Percentiles rank a stretch among this genome's conserved stretches.
These are phyloP conservation scores for Stigmatopora argus DNA, from an alignment of 2,113 vertebrate genomes.

Conservation along the genomic window DNA sequence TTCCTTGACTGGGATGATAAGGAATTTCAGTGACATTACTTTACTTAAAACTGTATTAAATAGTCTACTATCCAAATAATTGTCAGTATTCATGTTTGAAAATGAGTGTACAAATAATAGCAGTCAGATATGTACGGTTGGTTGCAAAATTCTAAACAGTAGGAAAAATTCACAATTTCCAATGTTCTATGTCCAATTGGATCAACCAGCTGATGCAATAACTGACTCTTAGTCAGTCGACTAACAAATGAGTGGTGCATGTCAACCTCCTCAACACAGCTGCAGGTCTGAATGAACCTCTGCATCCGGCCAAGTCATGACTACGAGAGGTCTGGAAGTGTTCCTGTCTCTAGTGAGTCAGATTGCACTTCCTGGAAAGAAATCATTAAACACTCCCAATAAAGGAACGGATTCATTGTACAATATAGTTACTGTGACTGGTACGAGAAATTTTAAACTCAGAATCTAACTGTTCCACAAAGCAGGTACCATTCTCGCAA, in stretches of 20 bases:
- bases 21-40: not conserved
- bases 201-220: conserved; percentile 45
- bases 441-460: conserved; percentile 2
- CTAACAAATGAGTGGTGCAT: conserved; percentile 35
- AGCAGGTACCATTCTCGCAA: no score
- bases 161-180: conserved; percentile 35
- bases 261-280: conserved; percentile 24
- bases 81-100: conserved; percentile 17
- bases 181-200: conserved; percentile 51
- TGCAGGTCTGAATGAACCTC: conserved; percentile 30
- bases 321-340: conserved; percentile 25
- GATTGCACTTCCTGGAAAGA: conserved; percentile 47
- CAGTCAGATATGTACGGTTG: conserved; percentile 32
- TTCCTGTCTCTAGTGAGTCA: conserved; percentile 42
- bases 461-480: not conserved
- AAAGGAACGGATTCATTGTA: not conserved
- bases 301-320: conserved; percentile 12
- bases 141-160: conserved; percentile 21
- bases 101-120: conserved; percentile 23
- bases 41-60: not conserved
- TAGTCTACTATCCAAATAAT: not conserved
- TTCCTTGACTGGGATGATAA: no score
- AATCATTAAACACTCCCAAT: not conserved
- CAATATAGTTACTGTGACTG: not conserved
- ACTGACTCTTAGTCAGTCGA: conserved; percentile 59